Evolutionary conservation across 2,113 vertebrate species (phyloP).

Genomic region (Hepsetus odoe): DNA sequence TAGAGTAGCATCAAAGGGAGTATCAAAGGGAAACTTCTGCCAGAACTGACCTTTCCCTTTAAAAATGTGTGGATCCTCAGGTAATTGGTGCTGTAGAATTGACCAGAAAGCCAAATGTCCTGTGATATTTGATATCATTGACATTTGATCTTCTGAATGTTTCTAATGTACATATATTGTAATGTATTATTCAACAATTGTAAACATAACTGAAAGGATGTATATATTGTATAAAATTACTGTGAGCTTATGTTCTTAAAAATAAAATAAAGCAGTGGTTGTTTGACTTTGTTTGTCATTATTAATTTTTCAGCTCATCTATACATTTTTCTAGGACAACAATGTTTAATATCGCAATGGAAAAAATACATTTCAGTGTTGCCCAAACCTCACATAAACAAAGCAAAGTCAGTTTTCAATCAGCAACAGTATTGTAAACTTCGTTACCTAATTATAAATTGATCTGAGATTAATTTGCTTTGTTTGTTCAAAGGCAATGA

Average conservation of each 20-base stretch:
- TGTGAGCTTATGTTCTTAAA: constrained; percentile 35
- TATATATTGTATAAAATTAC: constrained; percentile 71
- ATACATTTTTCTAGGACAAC: too few species aligned
- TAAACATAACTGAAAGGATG: constrained; percentile 61
- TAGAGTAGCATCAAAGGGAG: constrained; percentile 37
- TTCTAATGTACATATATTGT: constrained; percentile 71
- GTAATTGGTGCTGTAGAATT: constrained; percentile 59
- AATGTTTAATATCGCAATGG: too few species aligned
- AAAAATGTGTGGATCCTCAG: constrained; percentile 25
- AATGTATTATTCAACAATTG: constrained; percentile 62
- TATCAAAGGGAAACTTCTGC: constrained; percentile 36
- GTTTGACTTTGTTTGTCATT: too few species aligned
- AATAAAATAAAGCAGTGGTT: constrained; percentile 51
- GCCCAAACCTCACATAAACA: too few species aligned
- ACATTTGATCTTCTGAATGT: constrained; percentile 53
- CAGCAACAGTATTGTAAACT: too few species aligned
- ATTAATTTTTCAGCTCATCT: too few species aligned
- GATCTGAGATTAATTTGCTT: too few species aligned
- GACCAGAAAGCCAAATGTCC: constrained; percentile 54
- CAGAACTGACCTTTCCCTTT: constrained; percentile 32
- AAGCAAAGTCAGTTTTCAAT: too few species aligned
- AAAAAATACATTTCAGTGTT: too few species aligned
- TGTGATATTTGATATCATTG: constrained; percentile 34
- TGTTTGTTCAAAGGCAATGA: too few species aligned
- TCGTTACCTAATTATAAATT: too few species aligned